These are phyloP conservation scores for Papilio dardanus DNA, from an alignment of 1,140 invertebrate genomes.

Conservation along the genomic window DNA sequence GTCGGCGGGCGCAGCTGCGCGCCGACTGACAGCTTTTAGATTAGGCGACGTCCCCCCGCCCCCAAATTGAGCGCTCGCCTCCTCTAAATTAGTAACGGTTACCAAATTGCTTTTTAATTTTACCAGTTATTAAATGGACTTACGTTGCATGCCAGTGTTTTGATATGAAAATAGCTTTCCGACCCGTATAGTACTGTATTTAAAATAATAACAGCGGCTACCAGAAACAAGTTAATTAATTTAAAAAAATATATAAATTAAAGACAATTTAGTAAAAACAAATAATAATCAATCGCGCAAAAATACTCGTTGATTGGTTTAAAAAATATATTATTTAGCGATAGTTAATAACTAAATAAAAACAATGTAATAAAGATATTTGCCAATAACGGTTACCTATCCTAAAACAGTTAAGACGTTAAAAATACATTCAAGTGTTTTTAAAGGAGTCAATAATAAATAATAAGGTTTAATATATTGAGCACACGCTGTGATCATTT, in stretches of 20 bases:
- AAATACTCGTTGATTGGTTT: no score
- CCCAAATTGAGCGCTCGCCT: conserved; percentile 74
- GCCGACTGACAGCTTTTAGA: conserved; percentile 78
- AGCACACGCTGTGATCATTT: conserved; percentile 21
- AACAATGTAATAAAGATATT: not conserved
- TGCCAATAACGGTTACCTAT: not conserved
- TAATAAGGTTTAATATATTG: not conserved
- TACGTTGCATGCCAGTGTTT: conserved; percentile 23
- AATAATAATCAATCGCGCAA: no score
- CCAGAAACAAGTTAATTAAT: not conserved
- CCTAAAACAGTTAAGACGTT: not conserved
- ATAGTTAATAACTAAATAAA: not conserved
- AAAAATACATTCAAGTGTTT: not conserved
- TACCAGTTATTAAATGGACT: conserved; percentile 65
- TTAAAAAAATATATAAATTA: not conserved
- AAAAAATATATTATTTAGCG: no score
- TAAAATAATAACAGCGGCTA: not conserved
- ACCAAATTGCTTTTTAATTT: conserved; percentile 81
- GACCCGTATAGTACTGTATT: not conserved
- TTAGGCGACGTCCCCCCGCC: conserved; percentile 63
- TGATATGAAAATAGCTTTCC: not conserved
- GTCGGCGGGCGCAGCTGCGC: conserved; percentile 62
- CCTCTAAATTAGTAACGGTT: conserved; percentile 79
- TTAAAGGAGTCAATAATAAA: not conserved
- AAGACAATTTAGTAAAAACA: not conserved